Conservation (phyloP, 1,140 invertebrate species). For the Brachystomella parvula region DNA sequence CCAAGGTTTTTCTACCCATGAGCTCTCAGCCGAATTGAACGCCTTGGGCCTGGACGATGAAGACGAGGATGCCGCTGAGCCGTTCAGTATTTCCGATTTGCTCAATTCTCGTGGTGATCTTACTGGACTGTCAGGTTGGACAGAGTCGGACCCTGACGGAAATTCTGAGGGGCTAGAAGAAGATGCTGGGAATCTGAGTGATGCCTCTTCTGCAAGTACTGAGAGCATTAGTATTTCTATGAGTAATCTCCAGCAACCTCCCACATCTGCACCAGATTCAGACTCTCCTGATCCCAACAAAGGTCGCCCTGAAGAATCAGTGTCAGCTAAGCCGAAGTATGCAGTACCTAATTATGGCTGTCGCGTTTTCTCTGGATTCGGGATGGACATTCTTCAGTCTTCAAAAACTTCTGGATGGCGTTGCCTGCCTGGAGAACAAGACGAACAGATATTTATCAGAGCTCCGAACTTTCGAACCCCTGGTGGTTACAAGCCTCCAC, state of each 20-base stretch:
- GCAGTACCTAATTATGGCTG: neutral
- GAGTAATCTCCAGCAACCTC: no score
- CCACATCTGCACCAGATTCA: no score
- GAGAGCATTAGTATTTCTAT: no score
- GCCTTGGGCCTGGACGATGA: neutral
- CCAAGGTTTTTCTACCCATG: neutral
- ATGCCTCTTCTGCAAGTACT: neutral
- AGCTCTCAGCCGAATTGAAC: neutral
- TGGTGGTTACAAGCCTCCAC: neutral
- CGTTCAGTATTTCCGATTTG: neutral
- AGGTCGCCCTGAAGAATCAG: neutral
- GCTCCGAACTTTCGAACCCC: conserved; percentile 14
- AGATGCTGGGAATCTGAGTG: neutral
- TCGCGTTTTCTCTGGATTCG: neutral
- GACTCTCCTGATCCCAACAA: neutral
- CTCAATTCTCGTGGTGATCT: neutral
- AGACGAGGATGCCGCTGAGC: neutral
- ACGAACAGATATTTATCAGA: neutral
- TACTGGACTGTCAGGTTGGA: neutral
- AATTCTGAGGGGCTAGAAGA: neutral
- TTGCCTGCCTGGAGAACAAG: neutral
- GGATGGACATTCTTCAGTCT: neutral
- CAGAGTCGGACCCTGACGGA: neutral
- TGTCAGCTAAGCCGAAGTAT: neutral
- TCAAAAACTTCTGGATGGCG: neutral